Evolutionary conservation across 2,797 vertebrate species (phyloP).

Genomic region (Aldrovandia affinis): DNA sequence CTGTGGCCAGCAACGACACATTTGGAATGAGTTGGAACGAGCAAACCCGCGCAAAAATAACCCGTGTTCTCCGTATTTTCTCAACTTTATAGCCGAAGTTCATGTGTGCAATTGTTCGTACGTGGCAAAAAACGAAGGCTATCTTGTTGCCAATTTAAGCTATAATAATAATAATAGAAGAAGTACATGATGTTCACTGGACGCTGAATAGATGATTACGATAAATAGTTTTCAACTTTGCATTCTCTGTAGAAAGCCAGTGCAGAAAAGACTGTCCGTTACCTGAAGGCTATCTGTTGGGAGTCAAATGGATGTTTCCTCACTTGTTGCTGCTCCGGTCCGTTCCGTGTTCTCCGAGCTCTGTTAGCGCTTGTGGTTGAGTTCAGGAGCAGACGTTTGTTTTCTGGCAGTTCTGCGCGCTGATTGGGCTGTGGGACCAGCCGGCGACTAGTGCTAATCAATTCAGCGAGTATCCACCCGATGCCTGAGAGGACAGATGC

Average conservation of each 20-base stretch:
- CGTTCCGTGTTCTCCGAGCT: constrained; percentile 17
- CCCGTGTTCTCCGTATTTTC: neutral
- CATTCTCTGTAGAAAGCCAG: neutral
- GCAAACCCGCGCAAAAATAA: neutral
- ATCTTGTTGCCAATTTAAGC: no score
- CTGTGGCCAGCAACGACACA: neutral
- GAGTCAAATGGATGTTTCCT: neutral
- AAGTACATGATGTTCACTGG: neutral
- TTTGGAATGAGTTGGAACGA: neutral
- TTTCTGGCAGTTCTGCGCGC: neutral
- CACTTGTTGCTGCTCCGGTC: constrained; percentile 41
- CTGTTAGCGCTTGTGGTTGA: constrained; percentile 18
- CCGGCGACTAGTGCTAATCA: constrained; percentile 12
- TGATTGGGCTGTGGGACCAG: constrained; percentile 44
- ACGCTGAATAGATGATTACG: neutral
- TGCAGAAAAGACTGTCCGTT: neutral
- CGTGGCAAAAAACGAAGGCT: neutral
- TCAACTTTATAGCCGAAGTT: neutral
- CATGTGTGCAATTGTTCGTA: neutral
- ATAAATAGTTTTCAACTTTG: no score
- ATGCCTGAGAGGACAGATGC: neutral
- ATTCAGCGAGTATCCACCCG: constrained; percentile 7
- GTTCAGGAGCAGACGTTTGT: constrained; percentile 15
- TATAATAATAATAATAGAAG: neutral
- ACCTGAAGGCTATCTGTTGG: neutral